Base-by-base conservation (phyloP, 2,888 invertebrate genomes). In the Merodon equestris region DNA sequence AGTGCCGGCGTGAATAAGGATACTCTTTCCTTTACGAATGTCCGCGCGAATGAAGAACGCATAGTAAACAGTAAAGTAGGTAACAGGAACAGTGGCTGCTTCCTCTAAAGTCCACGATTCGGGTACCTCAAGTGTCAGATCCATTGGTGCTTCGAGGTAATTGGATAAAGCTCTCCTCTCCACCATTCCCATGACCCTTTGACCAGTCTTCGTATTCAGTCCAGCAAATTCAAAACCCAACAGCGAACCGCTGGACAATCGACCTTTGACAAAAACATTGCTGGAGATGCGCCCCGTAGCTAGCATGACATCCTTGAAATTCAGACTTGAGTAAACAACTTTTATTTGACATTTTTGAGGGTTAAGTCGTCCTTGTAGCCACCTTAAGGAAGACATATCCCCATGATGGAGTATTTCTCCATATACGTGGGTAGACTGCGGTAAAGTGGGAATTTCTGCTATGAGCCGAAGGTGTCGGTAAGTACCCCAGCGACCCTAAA, bases 241-340 rank as follows among this genome's bases (percentile, higher is more conserved):
- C 27, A 27, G 7, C 82, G 90, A 91, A 76, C 93, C 92, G 82
- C 94, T 92, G 0, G 90, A 87, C 34, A 91, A 84, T 27, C 93
- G 89, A 0, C 90, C 90, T 51, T 91, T 90, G 0, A 93, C 93
- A 0, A 95, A 91, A 1, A 94, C 92, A 86, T 97, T 96, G n/a
- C n/a, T n/a, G 4, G 94, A 93, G 1, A 97, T 91, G 86, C 95
- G 95, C 1, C 97, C 97, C 0, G 95, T 95, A 0, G 97, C 95
- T 1, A 95, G 90, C 97, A 97, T 97, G 0, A 98, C 90, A 86
- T 97, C 97, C 85, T 95, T 93, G 92, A 97, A 97, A 90, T 97
- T 98, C 14, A 97, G 87, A 0, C 96, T 91, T 0, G 95, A 89
- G 85, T 94, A 96, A 9, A 91, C 88, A 1, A 84, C 50, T 44